Evolutionary conservation across 2,797 vertebrate genomes (phyloP).

Genomic region (Characodon lateralis): DNA sequence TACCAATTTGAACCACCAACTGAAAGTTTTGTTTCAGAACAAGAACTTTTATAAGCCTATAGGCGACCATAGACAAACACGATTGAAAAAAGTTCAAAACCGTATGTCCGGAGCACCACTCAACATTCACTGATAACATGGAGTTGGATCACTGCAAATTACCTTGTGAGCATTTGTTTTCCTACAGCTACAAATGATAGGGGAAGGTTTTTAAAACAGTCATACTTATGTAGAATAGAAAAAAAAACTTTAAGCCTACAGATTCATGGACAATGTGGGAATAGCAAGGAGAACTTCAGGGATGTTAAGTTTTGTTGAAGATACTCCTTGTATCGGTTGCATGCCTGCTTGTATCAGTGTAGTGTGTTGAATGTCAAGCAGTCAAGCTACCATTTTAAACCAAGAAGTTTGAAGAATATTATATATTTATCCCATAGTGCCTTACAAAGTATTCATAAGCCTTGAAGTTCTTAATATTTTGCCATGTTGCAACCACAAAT

Average conservation of each 20-base stretch:
- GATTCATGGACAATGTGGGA: not conserved
- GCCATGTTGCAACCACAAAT: too few species aligned
- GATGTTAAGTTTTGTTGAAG: not conserved
- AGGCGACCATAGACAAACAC: slow-evolving; percentile 46
- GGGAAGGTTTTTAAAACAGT: not conserved
- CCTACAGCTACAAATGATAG: not conserved
- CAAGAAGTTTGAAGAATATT: too few species aligned
- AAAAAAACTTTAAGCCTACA: not conserved
- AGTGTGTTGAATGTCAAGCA: too few species aligned
- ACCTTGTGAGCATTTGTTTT: slow-evolving; percentile 24
- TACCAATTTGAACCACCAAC: slow-evolving; percentile 45
- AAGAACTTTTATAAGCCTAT: slow-evolving; percentile 50
- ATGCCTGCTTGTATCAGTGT: too few species aligned
- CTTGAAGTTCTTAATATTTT: too few species aligned
- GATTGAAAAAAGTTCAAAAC: slow-evolving; percentile 38
- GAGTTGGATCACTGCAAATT: slow-evolving; percentile 10
- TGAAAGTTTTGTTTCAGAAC: slow-evolving; percentile 29
- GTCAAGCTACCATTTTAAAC: too few species aligned
- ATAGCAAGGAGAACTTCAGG: not conserved
- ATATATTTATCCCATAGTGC: too few species aligned
- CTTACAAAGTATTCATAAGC: too few species aligned
- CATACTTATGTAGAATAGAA: not conserved
- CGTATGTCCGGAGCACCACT: slow-evolving; percentile 26
- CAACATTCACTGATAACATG: slow-evolving; percentile 34
- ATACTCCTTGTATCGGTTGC: not conserved